Evolutionary conservation across 1,140 invertebrate species (phyloP), one percentile per base, ranked within the genome.

Genomic region (Drosophila leontia): DNA sequence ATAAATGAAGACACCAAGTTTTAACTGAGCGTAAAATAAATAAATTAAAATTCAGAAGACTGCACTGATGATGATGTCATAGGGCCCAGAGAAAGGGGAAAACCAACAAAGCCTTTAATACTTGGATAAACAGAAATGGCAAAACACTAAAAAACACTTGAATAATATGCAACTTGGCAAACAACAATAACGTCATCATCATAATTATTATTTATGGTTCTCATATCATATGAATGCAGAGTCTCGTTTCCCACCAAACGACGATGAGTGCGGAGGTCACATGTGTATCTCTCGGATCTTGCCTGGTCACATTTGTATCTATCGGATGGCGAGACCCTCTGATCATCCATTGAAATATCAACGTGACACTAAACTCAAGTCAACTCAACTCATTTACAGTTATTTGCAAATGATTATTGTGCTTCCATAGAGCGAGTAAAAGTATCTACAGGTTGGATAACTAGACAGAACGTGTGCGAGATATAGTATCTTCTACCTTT

Each of bases 331-430:
- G 26, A 29, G 26, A 29, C 26, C 26, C 26, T 6, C 13, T n/a
- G 45, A 51, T 64, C 69, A 55, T 56, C 29, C 56, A 63, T 77
- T 53, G 19, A 39, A 39, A 56, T n/a, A 39, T 23, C 71, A 76
- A 86, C 70, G 67, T 82, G 79, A 82, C 67, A 74, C 41, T 79
- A 76, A 79, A 62, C 75, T 78, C 19, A 8, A 51, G 45, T 63
- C 60, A 23, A 15, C 64, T 39, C 42, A 32, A 69, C 56, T 63
- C 80, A 78, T 75, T 84, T 88, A 78, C 84, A 68, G 81, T 81
- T 88, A 75, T 78, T 87, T 80, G 84, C 83, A 65, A 87, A 71
- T 71, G 64, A 71, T 88, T 84, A 72, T 62, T 62, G 65, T 79
- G 26, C 51, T 59, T 63, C 41, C 57, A 64, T 69, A 62, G 48